Base-by-base conservation (phyloP, 2,113 vertebrate genomes). In the Lamprologus lemairii region DNA sequence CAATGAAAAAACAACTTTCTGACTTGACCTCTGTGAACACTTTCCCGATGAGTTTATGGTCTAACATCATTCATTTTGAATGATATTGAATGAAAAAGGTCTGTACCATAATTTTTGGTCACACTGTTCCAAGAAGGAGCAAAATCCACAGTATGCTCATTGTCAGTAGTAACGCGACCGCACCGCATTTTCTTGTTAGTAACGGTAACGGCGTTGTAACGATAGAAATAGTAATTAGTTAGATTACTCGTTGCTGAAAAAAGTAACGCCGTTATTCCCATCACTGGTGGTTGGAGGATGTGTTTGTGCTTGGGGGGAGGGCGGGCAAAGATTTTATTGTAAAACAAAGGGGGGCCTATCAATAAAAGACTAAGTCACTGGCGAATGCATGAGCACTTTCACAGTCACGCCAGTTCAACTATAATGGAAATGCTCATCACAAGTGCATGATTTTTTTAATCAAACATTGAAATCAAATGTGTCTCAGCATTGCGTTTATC, bases 391-490 rank as follows among this genome's bases (percentile, higher is more conserved):
- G 60, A 65, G 4, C 4, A 35, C 17, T 65, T 37, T 65, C 60
- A 65, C 31, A 37, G 60, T 65, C 31, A 65, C 4, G 0, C 60
- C 60, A 35, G 31, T 37, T 65, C 4, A 65, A 37, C 1, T 37
- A 37, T 13, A 19, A n/a, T 65, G 35, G 35, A 40, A 68, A 68
- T 37, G 35, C 7, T 71, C 63, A 40, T 23, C 63, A 23, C 63
- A 13, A 40, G 63, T 40, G 0, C 33, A 68, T 40, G 63, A 68
- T 14, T 63, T 35, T 28, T 63, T 35, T 35, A 37, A 65, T 40
- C 33, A 68, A 68, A 68, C 19, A 68, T 21, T 65, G 60, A 37
- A 37, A 21, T 65, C 10, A 68, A 37, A 68, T 68, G 63, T 68
- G 19, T 37, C n/a, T 37, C 19, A 68, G 35, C 33, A 21, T 6